Evolutionary conservation across 1,140 invertebrate species (phyloP).

Genomic region (Drosophila simulans): DNA sequence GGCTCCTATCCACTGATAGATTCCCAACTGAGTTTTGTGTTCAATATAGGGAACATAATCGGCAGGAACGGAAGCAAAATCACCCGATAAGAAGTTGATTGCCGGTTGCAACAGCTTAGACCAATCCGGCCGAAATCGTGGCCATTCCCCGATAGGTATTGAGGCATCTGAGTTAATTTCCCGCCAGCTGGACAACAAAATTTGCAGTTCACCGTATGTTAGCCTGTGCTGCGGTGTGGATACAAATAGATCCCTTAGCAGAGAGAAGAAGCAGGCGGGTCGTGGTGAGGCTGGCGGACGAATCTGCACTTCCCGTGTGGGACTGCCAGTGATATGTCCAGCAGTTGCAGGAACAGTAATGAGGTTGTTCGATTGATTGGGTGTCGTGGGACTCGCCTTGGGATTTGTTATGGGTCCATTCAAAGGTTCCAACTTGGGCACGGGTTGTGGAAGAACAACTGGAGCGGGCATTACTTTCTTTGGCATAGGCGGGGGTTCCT

Average conservation of each 20-base stretch:
- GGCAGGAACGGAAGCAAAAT: conserved; percentile 91
- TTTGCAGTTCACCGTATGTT: conserved; percentile 89
- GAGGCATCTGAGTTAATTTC: conserved; percentile 87
- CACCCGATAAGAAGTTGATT: conserved; percentile 94
- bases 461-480: conserved; percentile 28
- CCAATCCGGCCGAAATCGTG: conserved; percentile 89
- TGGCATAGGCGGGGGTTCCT: conserved; percentile 22
- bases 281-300: conserved; percentile 86
- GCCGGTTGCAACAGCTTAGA: conserved; percentile 91
- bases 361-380: conserved; percentile 4
- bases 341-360: not conserved
- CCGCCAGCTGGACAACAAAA: conserved; percentile 91
- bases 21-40: conserved; percentile 90
- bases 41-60: conserved; percentile 97
- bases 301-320: conserved; percentile 12
- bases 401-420: conserved; percentile 14
- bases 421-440: conserved; percentile 67
- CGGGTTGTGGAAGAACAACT: conserved; percentile 5
- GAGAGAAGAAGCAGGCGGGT: conserved; percentile 92
- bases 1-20: conserved; percentile 98
- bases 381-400: conserved; percentile 15
- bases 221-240: conserved; percentile 93
- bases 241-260: conserved; percentile 92
- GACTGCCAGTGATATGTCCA: conserved; percentile 21
- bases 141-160: conserved; percentile 90